Percentiles rank a stretch among this genome's conserved stretches.
phyloP scores from a whole-genome alignment of 2,888 invertebrate species.

The Machimus atricapillus region DNA sequence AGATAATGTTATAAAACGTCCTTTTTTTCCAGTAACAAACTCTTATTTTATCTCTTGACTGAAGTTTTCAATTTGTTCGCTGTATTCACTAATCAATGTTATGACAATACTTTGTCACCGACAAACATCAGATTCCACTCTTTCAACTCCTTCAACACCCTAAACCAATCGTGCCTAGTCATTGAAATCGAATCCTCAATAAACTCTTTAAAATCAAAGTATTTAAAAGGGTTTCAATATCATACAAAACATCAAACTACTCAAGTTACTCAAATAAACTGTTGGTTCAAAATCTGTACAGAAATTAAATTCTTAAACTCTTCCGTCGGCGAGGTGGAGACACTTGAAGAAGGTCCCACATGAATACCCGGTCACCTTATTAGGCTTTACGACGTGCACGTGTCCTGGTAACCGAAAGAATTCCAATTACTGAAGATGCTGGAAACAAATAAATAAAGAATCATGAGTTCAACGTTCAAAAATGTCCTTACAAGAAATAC shows the following conservation, averaged over 20 bases:
- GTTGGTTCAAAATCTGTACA: not conserved
- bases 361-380: conserved; percentile 6
- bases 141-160: not conserved
- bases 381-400: not conserved
- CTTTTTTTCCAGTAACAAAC: too few relatives aligned
- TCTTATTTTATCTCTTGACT: too few relatives aligned
- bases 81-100: not conserved
- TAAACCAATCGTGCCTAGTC: not conserved
- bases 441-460: not conserved
- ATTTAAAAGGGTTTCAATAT: not conserved
- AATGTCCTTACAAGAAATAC: not conserved
- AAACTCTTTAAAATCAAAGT: not conserved
- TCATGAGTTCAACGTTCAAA: not conserved
- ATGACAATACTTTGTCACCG: not conserved
- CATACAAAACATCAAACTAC: not conserved
- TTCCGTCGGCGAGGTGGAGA: not conserved
- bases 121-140: not conserved
- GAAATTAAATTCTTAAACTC: not conserved
- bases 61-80: too few relatives aligned
- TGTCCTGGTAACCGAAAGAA: not conserved
- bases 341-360: not conserved
- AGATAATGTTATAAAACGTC: too few relatives aligned
- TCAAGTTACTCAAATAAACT: not conserved
- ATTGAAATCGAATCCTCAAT: not conserved
- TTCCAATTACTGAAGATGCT: not conserved